Conservation (phyloP, 2,113 vertebrate species). For the Semnornis frantzii region DNA sequence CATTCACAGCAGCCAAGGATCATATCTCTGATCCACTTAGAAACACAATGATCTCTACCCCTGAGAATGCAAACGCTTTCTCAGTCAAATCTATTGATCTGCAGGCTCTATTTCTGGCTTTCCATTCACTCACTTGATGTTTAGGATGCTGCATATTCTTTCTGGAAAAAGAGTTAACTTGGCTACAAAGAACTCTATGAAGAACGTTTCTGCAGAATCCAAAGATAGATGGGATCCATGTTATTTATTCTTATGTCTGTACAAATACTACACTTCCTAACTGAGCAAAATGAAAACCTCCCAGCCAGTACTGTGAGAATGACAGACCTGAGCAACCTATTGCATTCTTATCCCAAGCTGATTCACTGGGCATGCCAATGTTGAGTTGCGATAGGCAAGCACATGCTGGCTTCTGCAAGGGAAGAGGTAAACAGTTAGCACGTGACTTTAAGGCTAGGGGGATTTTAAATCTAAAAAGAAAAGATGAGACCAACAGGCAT, state of each 20-base stretch:
- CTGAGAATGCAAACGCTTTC: conserved; percentile 86
- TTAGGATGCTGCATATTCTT: conserved; percentile 59
- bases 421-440: not conserved
- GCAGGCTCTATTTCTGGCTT: conserved; percentile 89
- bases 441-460: not conserved
- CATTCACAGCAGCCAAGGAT: conserved; percentile 85
- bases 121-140: conserved; percentile 73
- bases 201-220: conserved; percentile 61
- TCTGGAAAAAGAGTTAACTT: conserved; percentile 73
- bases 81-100: conserved; percentile 90
- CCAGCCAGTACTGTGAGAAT: not conserved
- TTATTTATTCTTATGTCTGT: not conserved
- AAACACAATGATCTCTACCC: conserved; percentile 88
- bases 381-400: not conserved
- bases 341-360: not conserved
- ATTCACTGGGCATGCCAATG: not conserved
- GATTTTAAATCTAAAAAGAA: not conserved
- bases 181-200: conserved; percentile 36
- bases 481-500: not conserved
- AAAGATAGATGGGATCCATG: conserved; percentile 54
- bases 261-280: not conserved
- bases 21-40: conserved; percentile 90
- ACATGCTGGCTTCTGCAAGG: not conserved
- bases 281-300: not conserved
- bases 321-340: not conserved